phyloP scores from a whole-genome alignment of 2,113 vertebrate species.

The Rhipidura dahli region DNA sequence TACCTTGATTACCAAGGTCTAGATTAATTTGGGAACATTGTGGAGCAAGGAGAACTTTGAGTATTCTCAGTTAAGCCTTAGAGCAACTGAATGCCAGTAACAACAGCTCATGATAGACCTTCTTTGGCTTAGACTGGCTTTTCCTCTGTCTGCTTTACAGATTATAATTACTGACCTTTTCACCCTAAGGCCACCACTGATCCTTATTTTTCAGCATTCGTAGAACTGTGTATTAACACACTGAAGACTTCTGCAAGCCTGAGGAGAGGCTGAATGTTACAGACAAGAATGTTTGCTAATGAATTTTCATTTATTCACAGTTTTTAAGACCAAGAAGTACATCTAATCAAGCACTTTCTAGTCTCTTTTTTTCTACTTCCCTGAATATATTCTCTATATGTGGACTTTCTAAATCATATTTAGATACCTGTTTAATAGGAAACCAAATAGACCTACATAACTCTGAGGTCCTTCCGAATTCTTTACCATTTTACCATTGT shows the following conservation, averaged over 20 bases:
- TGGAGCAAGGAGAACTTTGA: neutral
- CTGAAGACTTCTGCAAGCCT: neutral
- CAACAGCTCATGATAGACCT: neutral
- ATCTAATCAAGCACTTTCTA: neutral
- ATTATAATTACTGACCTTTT: neutral
- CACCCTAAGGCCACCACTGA: neutral
- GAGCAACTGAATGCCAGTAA: neutral
- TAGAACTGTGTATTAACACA: neutral
- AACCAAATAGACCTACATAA: neutral
- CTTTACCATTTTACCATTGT: neutral
- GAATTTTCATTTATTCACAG: neutral
- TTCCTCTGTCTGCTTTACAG: neutral
- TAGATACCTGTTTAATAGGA: neutral
- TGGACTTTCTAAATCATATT: neutral
- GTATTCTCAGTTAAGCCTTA: neutral
- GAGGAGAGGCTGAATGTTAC: neutral
- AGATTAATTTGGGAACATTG: neutral
- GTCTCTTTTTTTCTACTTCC: neutral
- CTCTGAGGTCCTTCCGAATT: neutral
- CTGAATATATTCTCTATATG: neutral
- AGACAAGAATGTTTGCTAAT: neutral
- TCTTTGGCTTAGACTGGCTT: neutral
- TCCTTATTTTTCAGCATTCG: slow-evolving; percentile 10
- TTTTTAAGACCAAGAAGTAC: neutral
- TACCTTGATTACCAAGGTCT: neutral